Evolutionary conservation across 2,888 invertebrate species (phyloP).

Genomic region (Hololepta plana): DNA sequence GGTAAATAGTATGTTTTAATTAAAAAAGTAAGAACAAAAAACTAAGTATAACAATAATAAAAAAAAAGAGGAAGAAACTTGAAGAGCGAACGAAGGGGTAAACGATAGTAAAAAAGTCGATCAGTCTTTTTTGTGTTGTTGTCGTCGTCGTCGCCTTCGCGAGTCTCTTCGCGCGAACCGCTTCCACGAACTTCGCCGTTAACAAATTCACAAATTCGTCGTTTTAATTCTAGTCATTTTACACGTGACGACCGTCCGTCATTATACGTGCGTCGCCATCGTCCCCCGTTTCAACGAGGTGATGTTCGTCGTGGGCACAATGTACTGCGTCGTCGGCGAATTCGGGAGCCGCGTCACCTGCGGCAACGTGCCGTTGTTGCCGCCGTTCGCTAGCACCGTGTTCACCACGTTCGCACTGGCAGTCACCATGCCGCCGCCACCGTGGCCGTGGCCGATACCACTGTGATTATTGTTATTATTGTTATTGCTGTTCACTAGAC

Average conservation of each 20-base stretch:
- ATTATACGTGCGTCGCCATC: conserved; percentile 48
- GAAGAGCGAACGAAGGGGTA: conserved; percentile 2
- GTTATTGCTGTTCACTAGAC: conserved; percentile 14
- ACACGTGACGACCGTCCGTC: conserved; percentile 10
- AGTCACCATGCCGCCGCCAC: conserved; percentile 21
- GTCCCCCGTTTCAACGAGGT: conserved; percentile 42
- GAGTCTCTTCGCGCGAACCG: conserved; percentile 1
- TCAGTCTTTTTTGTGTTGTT: conserved; percentile 4
- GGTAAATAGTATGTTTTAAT: too few species aligned
- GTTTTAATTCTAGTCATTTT: conserved; percentile 16
- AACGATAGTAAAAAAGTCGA: conserved; percentile 2
- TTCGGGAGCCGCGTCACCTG: conserved; percentile 32
- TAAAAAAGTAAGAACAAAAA: too few species aligned
- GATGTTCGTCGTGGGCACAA: conserved; percentile 35
- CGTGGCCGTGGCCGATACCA: too few species aligned
- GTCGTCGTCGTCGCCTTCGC: conserved; percentile 1
- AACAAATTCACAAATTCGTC: too few species aligned
- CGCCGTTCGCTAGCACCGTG: conserved; percentile 29
- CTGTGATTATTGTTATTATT: conserved; percentile 5
- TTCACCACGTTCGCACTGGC: conserved; percentile 22
- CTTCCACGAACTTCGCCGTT: conserved; percentile 16
- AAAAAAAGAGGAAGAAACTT: conserved; percentile 1
- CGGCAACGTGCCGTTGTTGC: conserved; percentile 30
- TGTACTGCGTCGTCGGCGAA: conserved; percentile 33
- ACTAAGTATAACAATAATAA: too few species aligned